phyloP scores from a whole-genome alignment of 2,113 vertebrate genomes.

The Podilymbus podiceps region DNA sequence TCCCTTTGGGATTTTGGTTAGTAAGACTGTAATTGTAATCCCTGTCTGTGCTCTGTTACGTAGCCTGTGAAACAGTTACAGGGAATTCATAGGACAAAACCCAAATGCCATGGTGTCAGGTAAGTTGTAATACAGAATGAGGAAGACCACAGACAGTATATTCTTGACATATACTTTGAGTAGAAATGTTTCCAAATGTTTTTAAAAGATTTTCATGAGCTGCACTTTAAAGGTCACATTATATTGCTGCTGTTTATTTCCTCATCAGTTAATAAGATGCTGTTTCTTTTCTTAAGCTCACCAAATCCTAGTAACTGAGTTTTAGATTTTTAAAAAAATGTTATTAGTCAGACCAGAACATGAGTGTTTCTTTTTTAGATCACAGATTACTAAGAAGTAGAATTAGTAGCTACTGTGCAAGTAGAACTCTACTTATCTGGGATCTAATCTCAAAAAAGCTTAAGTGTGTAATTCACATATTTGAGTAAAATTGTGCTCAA shows the following conservation, averaged over 20 bases:
- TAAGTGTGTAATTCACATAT: not conserved
- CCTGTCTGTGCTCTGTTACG: not conserved
- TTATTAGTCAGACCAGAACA: not conserved
- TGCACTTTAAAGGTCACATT: slow-evolving; percentile 62
- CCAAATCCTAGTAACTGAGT: not conserved
- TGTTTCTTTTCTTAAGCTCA: not conserved
- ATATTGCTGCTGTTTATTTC: slow-evolving; percentile 26
- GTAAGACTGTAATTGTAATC: not conserved
- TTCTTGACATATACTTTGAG: not conserved
- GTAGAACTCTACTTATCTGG: not conserved
- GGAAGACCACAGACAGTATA: not conserved
- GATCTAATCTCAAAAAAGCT: not conserved
- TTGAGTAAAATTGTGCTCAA: not conserved
- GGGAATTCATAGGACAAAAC: not conserved
- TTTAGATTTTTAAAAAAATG: not conserved
- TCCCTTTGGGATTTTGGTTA: not conserved
- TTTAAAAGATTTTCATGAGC: not conserved
- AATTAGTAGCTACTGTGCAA: not conserved
- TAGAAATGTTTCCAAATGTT: not conserved
- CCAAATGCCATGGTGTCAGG: not conserved
- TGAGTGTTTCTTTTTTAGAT: not conserved
- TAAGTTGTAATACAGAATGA: not conserved
- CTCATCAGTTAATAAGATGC: slow-evolving; percentile 39
- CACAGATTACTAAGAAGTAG: not conserved
- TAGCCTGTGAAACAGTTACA: not conserved